Evolutionary conservation across 1,140 invertebrate species (phyloP), one percentile per base, ranked within the genome.

Genomic region (Epicauta chinensis): DNA sequence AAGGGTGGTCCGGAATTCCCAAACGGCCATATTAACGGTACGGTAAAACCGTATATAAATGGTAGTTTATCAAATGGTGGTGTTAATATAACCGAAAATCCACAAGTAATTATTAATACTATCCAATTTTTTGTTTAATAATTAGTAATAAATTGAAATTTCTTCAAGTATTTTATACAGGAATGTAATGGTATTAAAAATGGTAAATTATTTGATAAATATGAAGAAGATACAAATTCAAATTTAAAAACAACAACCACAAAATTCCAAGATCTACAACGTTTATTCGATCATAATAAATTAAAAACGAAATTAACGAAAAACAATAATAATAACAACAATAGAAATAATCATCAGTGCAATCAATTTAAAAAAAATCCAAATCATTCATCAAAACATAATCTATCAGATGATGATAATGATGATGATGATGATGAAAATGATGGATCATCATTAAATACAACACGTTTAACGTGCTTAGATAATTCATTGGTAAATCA

Each of bases 31-130:
- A 36, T 58, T 23, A 68, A 67, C 38, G 65, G 63, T 34, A 47
- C 42, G 2, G 35, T 50, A 9, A 67, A 67, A 49, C 48, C 53
- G 2, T 60, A 70, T 46, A 58, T 68, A 15, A 75, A 77, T 56
- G 74, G 73, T 17, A 67, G 72, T 46, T 60, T 65, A 17, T 30
- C 57, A 6, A 65, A 64, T 45, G 72, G 72, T 38, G 67, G 72
- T 62, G 64, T 76, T 41, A 67, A 71, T 48, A 76, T 77, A 35
- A 76, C 72, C 34, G 75, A 78, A 66, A 78, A 77, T 69, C 74
- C 76, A 39, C 73, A 77, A 71, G 77, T 80, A 68, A 61, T 34
- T 48, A 6, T 49, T 9, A 17, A 39, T 49, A n/a, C 35, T 35
- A 35, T 42, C 46, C 16, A 38, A 16, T 40, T 16, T 36, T 45